Base-by-base conservation (phyloP, 2,888 invertebrate species). In the Sceliomorpha sp. region DNA sequence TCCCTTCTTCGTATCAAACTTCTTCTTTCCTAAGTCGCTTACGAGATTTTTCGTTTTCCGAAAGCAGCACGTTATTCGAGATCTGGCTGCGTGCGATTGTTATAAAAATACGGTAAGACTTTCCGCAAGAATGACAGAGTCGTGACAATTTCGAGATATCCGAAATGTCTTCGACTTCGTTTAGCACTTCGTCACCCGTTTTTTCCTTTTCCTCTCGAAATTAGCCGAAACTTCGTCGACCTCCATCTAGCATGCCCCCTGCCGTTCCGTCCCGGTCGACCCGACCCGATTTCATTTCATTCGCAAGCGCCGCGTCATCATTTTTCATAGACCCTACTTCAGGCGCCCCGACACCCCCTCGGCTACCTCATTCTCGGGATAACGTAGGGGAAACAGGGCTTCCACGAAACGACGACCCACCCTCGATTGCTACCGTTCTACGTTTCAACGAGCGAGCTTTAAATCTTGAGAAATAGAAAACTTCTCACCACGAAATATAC, bases 231-330 rank as follows among this genome's bases (percentile, higher is more conserved):
- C 70, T 63, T 37, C 55, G 59, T 55, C 75, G 71, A 72, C 69
- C 55, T 63, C 45, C 59, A 63, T 70, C 63, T 69, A 73, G 63
- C 69, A 62, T 70, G 64, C 64, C 66, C 69, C 67, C 48, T 63
- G 62, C 45, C 60, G 42, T 48, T 20, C 55, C 40, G 51, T 56
- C 66, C 53, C 72, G 48, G 48, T 70, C 75, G 77, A 78, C 79
- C 70, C 75, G 77, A 78, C 79, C 83, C 85, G 84, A 86, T 86
- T 87, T 83, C 82, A 85, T 87, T 86, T 82, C 82, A 82, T 82
- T 83, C 82, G 79, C 81, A 81, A 82, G 72, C 76, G 82, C 84
- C 79, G 77, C 85, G 86, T 87, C 86, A 86, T 86, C 87, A 86
- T 87, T 87, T 87, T 87, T 87, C 87, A 87, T 85, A 82, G 84